Base-by-base conservation (phyloP, 2,113 vertebrate species). In the Toxostoma redivivum region DNA sequence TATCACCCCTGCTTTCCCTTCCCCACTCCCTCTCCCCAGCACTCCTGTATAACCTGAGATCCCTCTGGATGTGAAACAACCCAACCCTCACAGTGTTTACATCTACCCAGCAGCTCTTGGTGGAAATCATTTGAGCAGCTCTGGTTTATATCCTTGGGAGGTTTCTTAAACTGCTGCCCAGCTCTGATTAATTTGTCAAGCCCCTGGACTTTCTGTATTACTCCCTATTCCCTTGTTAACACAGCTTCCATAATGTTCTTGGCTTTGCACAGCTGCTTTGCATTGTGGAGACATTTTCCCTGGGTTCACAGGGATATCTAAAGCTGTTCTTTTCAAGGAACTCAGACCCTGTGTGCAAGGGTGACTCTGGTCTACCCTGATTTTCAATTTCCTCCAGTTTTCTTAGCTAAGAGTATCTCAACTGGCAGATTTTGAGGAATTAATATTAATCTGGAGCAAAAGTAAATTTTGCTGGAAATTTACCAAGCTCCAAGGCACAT, bases 251-350 rank as follows among this genome's bases (percentile, higher is more conserved):
- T 22, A 35, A 54, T 37, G 47, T 11, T 44, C 38, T 71, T 83
- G 35, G 35, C 47, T 86, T 81, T 87, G 30, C 85, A 67, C 77
- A 93, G 90, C 71, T 96, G 65, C 70, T 95, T 85, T 92, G 82
- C 79, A 12, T 71, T 67, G 64, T 74, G 66, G 35, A 73, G 54
- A 44, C 30, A 11, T 88, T 95, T 85, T 78, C 86, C 42, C 70
- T 23, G 42, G 61, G 51, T 72, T 95, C 72, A 67, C 2, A 4
- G 37, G 48, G 56, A 27, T 60, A 37, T 18, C 54, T 54, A 30
- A 45, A 80, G 62, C 44, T 94, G 48, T 53, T 70, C 30, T 64
- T 12, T 58, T 30, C 67, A 44, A 17, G 47, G n/a, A 73, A 86
- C 51, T 77, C 80, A 78, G 15, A 77, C 37, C 35, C 71, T 33